Percentiles rank a stretch among this genome's conserved stretches.
Evolutionary conservation across 2,113 vertebrate species (phyloP).

Genomic region (Ornithorhynchus anatinus): DNA sequence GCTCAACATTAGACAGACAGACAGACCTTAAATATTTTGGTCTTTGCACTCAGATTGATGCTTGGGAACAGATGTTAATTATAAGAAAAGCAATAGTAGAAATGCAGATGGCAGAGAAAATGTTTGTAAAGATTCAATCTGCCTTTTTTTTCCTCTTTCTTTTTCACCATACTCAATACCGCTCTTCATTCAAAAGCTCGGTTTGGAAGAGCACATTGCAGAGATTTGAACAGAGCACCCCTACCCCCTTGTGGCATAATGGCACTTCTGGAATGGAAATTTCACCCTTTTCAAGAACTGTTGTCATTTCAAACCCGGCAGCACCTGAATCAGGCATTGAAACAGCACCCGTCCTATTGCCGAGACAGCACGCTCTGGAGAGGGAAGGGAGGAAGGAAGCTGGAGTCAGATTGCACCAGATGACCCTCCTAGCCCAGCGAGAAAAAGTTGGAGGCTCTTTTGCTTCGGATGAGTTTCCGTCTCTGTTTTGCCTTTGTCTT

Average conservation of each 20-base stretch:
- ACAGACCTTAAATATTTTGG: conserved; percentile 39
- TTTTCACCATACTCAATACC: conserved; percentile 19
- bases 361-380: not conserved
- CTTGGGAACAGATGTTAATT: conserved; percentile 68
- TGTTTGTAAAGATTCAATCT: conserved; percentile 51
- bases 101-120: conserved; percentile 58
- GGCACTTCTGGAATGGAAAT: conserved; percentile 56
- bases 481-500: not conserved
- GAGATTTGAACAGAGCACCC: conserved; percentile 68
- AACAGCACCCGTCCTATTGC: not conserved
- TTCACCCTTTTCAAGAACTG: conserved; percentile 17
- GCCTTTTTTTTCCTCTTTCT: conserved; percentile 9
- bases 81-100: conserved; percentile 55
- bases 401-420: not conserved
- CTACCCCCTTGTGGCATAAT: conserved; percentile 77
- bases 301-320: conserved; percentile 28
- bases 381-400: not conserved
- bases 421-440: not conserved
- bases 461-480: not conserved
- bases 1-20: conserved; percentile 38
- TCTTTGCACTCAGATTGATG: conserved; percentile 56
- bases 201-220: not conserved
- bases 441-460: not conserved
- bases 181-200: conserved; percentile 15
- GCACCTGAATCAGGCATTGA: conserved; percentile 22